A percentile compares a stretch with the other conserved stretches of the same genome.
Conservation (phyloP, 2,113 vertebrate genomes). For the Typhlomys cinereus region DNA sequence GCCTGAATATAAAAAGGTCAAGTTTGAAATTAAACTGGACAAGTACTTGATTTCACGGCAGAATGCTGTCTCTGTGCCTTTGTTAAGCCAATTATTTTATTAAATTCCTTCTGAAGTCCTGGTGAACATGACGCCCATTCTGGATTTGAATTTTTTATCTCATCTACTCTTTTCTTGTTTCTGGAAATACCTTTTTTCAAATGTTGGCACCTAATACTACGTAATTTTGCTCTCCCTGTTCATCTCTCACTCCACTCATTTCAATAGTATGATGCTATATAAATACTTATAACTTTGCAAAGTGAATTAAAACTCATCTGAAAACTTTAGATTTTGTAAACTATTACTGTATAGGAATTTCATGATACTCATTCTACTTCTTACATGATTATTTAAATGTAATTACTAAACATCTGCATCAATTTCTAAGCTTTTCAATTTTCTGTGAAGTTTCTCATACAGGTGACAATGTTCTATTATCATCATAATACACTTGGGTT, state of each 20-base stretch:
- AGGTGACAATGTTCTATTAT: background rate
- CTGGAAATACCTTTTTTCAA: background rate
- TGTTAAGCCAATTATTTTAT: conserved; percentile 35
- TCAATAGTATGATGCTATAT: conserved; percentile 23
- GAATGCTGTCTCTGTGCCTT: background rate
- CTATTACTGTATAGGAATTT: background rate
- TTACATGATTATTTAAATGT: background rate
- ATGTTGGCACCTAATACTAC: background rate
- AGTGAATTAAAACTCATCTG: background rate
- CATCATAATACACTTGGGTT: background rate
- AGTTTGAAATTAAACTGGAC: conserved; percentile 47
- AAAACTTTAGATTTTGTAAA: too few relatives aligned
- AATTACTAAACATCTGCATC: too few relatives aligned
- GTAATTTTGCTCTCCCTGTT: background rate
- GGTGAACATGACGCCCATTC: background rate
- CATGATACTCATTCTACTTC: background rate
- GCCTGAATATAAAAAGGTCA: conserved; percentile 29
- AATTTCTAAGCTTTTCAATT: too few relatives aligned
- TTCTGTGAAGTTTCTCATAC: background rate
- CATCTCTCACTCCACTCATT: background rate
- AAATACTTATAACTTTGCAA: conserved; percentile 45
- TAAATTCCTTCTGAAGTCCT: conserved; percentile 3
- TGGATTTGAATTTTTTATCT: background rate
- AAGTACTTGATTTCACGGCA: conserved; percentile 12
- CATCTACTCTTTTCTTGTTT: background rate